These are phyloP conservation scores for Polydrusus tereticollis DNA, from an alignment of 2,888 invertebrate genomes.

Conservation along the genomic window DNA sequence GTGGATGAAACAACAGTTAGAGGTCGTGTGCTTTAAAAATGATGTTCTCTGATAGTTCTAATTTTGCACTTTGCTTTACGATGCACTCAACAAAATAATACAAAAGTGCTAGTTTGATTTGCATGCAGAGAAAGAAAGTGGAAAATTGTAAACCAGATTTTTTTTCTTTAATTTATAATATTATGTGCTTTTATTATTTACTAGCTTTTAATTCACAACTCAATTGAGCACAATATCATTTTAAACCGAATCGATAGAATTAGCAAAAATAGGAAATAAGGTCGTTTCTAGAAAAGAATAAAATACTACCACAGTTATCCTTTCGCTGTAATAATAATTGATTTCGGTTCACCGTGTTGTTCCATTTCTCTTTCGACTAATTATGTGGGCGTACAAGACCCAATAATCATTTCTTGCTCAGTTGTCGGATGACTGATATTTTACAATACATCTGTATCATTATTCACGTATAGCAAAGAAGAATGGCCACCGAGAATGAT, in stretches of 20 bases:
- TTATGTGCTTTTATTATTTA: neutral
- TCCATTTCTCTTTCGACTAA: neutral
- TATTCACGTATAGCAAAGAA: conserved; percentile 4
- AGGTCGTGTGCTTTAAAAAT: too few species aligned
- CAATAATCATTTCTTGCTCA: conserved; percentile 12
- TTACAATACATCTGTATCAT: conserved; percentile 9
- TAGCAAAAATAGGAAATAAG: conserved; percentile 4
- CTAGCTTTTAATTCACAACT: neutral
- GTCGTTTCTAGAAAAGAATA: neutral
- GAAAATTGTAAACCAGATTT: neutral
- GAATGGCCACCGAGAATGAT: neutral
- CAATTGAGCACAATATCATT: neutral
- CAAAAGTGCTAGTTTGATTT: too few species aligned
- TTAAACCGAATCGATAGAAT: neutral
- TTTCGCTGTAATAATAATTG: conserved; percentile 17
- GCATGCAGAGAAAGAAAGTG: neutral
- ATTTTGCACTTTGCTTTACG: too few species aligned
- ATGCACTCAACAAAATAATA: too few species aligned
- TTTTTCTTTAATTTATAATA: neutral
- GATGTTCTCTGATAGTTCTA: too few species aligned
- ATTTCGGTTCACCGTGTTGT: conserved; percentile 6
- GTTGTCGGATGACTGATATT: conserved; percentile 12
- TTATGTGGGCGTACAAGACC: conserved; percentile 11
- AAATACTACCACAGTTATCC: conserved; percentile 3
- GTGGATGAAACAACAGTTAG: too few species aligned